A percentile compares a stretch with the other conserved stretches of the same genome.
Evolutionary conservation across 2,888 invertebrate species (phyloP).

Genomic region (Escarpia spicata): DNA sequence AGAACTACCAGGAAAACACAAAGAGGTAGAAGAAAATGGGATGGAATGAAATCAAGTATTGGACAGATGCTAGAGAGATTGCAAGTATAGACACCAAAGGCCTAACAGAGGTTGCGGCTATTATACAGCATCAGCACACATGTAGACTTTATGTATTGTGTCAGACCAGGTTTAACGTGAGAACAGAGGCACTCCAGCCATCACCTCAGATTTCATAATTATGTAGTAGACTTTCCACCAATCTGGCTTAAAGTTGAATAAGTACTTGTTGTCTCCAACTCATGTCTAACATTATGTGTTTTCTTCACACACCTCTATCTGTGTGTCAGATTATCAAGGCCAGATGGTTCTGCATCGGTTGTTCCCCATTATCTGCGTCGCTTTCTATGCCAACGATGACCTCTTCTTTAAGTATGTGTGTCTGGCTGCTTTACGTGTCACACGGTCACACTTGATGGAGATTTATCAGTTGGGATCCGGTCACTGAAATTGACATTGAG

Average conservation of each 20-base stretch:
- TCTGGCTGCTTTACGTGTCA: not conserved
- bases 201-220: not conserved
- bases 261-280: not conserved
- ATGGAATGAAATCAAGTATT: no score
- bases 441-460: not conserved
- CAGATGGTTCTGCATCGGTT: not conserved
- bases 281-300: not conserved
- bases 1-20: no score
- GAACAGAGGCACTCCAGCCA: not conserved
- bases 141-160: no score
- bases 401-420: constrained; percentile 8
- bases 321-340: not conserved
- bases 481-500: not conserved
- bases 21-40: no score
- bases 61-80: no score
- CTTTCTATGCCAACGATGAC: not conserved
- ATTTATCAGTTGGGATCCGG: not conserved
- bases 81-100: no score
- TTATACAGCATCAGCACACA: not conserved
- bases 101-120: no score
- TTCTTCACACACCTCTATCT: not conserved
- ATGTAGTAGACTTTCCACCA: not conserved
- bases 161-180: not conserved
- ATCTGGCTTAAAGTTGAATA: not conserved
- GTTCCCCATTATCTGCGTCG: not conserved